These are phyloP conservation scores for Drosophila ohnishii DNA, from an alignment of 1,140 invertebrate genomes.

Conservation along the genomic window DNA sequence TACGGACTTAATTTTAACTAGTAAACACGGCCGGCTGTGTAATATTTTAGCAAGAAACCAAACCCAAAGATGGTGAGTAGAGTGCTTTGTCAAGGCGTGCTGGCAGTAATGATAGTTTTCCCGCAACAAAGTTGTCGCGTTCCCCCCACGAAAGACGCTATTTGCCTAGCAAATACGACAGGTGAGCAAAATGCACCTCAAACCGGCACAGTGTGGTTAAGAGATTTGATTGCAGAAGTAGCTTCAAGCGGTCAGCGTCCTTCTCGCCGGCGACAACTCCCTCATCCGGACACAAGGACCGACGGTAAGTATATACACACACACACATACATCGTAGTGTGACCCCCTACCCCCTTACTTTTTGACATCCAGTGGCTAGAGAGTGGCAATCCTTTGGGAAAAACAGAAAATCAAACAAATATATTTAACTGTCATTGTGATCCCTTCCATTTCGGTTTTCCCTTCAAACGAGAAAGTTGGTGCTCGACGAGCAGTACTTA, in stretches of 20 bases:
- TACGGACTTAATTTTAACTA: conserved; percentile 5
- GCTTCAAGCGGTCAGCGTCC: conserved; percentile 35
- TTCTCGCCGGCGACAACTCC: conserved; percentile 20
- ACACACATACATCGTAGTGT: not conserved
- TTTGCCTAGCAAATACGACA: conserved; percentile 23
- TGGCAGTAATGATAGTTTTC: not conserved
- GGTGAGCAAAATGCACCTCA: conserved; percentile 7
- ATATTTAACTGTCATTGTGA: conserved; percentile 39
- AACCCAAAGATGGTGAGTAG: conserved; percentile 30
- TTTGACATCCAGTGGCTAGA: conserved; percentile 11
- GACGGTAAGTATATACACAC: conserved; percentile 28
- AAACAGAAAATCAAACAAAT: not conserved
- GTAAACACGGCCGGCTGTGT: not conserved
- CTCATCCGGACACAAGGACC: conserved; percentile 27
- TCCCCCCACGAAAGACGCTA: conserved; percentile 8
- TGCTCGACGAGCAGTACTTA: conserved; percentile 23
- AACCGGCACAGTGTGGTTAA: not conserved
- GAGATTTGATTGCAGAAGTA: conserved; percentile 12
- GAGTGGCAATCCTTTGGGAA: conserved; percentile 18
- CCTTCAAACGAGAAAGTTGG: conserved; percentile 40
- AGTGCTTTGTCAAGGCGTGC: no score
- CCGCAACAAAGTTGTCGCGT: conserved; percentile 17
- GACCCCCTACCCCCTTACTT: not conserved
- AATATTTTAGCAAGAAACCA: not conserved
- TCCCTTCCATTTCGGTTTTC: conserved; percentile 41